A percentile compares a stretch with the other conserved stretches of the same genome.
These are phyloP conservation scores for Upupa epops DNA, from an alignment of 2,113 vertebrate genomes.

Conservation along the genomic window DNA sequence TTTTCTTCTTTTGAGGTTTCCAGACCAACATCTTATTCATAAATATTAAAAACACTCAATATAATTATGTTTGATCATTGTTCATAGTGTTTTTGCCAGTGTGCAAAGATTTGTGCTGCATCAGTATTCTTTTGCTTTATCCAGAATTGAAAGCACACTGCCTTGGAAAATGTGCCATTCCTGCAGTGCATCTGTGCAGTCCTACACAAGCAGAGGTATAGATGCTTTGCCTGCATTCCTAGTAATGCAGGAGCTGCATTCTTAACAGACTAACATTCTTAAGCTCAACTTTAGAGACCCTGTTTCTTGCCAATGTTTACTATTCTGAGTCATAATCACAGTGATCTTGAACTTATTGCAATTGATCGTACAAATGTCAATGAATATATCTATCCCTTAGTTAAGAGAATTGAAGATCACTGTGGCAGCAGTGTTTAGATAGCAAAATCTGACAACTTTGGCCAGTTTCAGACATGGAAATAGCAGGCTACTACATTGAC, in stretches of 20 bases:
- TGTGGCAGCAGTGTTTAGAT: background rate
- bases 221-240: background rate
- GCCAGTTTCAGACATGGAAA: background rate
- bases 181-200: background rate
- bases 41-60: background rate
- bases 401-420: background rate
- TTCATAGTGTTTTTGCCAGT: background rate
- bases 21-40: background rate
- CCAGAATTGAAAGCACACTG: background rate
- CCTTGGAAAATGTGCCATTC: background rate
- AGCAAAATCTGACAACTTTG: background rate
- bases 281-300: background rate
- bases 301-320: background rate
- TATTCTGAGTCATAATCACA: background rate
- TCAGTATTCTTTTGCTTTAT: background rate
- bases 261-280: background rate
- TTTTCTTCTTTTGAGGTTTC: background rate
- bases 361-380: background rate
- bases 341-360: background rate
- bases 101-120: background rate
- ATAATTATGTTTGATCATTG: background rate
- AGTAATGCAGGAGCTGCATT: background rate
- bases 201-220: background rate
- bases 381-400: background rate
- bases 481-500: background rate